Conservation (phyloP, 2,888 invertebrate species). For the Drosophila ochracea region DNA sequence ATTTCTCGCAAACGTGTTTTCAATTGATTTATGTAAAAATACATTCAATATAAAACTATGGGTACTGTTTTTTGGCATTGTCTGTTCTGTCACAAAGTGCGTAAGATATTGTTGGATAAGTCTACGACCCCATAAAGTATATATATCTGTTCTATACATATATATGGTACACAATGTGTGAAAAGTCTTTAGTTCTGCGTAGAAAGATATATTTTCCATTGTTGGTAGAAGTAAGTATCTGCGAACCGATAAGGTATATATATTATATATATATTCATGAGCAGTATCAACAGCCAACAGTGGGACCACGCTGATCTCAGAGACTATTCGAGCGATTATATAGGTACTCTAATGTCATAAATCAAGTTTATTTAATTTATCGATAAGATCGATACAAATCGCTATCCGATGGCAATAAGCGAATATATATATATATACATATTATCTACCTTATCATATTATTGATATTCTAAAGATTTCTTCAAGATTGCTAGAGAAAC, state of each 20-base stretch:
- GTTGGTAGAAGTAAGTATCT: neutral
- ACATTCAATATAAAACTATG: neutral
- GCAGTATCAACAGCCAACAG: neutral
- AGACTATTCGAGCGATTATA: neutral
- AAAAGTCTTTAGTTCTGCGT: neutral
- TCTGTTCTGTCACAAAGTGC: neutral
- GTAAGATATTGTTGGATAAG: neutral
- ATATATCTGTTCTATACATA: too few species aligned
- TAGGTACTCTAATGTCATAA: too few species aligned
- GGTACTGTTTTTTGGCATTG: neutral
- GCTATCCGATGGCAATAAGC: neutral
- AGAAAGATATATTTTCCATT: neutral
- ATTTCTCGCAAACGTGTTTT: neutral
- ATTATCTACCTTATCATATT: neutral
- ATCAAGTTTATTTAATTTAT: neutral
- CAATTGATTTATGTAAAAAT: slow-evolving; percentile 1
- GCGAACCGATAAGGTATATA: neutral
- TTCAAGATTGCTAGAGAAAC: neutral
- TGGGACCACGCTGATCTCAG: neutral
- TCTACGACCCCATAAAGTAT: neutral
- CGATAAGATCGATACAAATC: neutral
- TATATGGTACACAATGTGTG: neutral
- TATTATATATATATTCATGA: neutral
- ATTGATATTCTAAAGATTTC: neutral
- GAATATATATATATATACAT: neutral